phyloP scores from a whole-genome alignment of 2,888 invertebrate species.

The Apamea monoglypha region DNA sequence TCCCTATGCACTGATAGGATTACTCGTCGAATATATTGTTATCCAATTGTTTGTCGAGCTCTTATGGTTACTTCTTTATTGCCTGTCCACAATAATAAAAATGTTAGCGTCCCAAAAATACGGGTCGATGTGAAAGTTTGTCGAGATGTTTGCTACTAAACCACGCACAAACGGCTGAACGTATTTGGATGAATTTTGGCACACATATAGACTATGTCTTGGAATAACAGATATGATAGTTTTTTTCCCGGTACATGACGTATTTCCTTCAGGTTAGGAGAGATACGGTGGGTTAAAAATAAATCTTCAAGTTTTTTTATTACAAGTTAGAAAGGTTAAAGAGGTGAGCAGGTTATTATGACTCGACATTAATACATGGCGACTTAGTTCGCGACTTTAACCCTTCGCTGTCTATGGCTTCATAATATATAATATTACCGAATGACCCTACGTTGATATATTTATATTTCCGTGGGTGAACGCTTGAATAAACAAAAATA shows the following conservation, averaged over 20 bases:
- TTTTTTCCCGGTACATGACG: not conserved
- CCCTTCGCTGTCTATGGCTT: not conserved
- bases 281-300: not conserved
- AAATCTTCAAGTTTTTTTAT: not conserved
- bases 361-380: not conserved
- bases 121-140: not conserved
- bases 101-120: not conserved
- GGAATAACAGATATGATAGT: not conserved
- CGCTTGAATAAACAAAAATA: not conserved
- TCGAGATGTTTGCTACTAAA: not conserved
- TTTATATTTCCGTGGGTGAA: not conserved
- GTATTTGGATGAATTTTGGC: not conserved
- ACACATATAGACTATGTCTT: not conserved
- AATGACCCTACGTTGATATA: not conserved
- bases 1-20: not conserved
- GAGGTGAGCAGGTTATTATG: too few species aligned
- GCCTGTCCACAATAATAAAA: not conserved
- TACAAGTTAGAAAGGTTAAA: not conserved
- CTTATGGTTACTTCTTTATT: conserved; percentile 4
- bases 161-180: not conserved
- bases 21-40: not conserved
- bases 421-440: not conserved
- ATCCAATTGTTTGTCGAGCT: conserved; percentile 16
- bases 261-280: not conserved
- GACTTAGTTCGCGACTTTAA: not conserved